Evolutionary conservation across 2,113 vertebrate species (phyloP), one percentile per base, ranked within the genome.

Genomic region (Odontesthes bonariensis): DNA sequence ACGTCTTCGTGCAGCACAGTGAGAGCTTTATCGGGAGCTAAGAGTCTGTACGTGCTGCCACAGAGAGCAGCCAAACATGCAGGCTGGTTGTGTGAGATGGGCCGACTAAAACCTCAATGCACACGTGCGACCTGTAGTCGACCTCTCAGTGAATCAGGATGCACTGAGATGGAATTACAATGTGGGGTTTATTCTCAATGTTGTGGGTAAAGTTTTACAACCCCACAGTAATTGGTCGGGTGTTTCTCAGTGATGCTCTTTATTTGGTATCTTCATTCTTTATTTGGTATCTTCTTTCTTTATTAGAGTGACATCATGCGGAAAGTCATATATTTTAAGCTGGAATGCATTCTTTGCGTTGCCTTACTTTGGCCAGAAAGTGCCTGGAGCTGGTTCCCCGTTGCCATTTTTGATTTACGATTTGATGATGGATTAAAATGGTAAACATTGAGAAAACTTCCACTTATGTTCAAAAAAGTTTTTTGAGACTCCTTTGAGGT

Each of bases 101-200:
- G 68, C 27, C 35, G 10, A 38, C 35, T 38, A 12, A 14, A 73
- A 54, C 78, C 77, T 57, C 35, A 35, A 49, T 38, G 53, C 81
- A 55, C 77, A 86, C 72, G 79, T 83, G 76, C 83, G 62, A 67
- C 27, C 27, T 32, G 40, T 60, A 61, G 60, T 57, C 11, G 10
- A 61, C n/a, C 57, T 61, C 6, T 0, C 56, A 19, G 55, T 72
- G 31, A 81, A 71, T 79, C 70, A 68, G 61, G 53, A 78, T 73
- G 69, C 70, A 63, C 47, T 35, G 40, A 75, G 73, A 55, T 58
- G 47, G 60, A 73, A 81, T 80, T 44, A 32, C 69, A 81, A 82
- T 44, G 38, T 53, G 19, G 80, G 60, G 79, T 81, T 69, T 53
- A 59, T 68, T 38, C 17, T 20, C 49, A 57, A 67, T 3, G 27